phyloP scores from a whole-genome alignment of 1,140 invertebrate species.

The Andrena cerasifolii region DNA sequence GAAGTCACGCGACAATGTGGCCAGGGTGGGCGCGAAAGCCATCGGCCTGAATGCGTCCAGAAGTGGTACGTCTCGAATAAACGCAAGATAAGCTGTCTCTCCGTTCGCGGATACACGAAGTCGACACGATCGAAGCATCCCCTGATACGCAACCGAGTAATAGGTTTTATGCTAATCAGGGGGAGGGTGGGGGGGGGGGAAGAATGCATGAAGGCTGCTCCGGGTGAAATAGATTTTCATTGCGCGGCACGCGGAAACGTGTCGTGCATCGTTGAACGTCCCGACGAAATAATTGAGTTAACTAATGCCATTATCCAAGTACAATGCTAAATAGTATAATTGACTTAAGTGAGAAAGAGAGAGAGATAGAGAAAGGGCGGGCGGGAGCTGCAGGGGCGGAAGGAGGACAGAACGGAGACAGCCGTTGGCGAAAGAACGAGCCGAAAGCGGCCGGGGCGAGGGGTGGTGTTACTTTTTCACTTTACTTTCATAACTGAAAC shows the following conservation, averaged over 20 bases:
- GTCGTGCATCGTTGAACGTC: slow-evolving; percentile 50
- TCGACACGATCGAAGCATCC: not conserved
- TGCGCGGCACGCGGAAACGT: slow-evolving; percentile 34
- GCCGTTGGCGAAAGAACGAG: slow-evolving; percentile 16
- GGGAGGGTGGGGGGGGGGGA: slow-evolving; percentile 1
- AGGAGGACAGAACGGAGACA: slow-evolving; percentile 9
- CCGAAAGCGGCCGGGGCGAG: slow-evolving; percentile 32
- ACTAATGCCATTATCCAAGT: slow-evolving; percentile 72
- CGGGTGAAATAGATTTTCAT: slow-evolving; percentile 45
- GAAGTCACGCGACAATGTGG: too few relatives aligned
- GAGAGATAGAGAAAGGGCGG: not conserved
- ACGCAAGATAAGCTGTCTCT: too few relatives aligned
- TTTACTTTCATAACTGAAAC: slow-evolving; percentile 81
- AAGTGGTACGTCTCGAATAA: too few relatives aligned
- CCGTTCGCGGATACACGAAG: too few relatives aligned
- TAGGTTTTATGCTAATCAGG: slow-evolving; percentile 18
- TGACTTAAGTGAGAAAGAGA: slow-evolving; percentile 76
- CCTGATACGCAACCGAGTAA: not conserved
- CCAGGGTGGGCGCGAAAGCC: too few relatives aligned
- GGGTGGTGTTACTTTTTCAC: slow-evolving; percentile 79
- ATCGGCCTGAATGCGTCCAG: too few relatives aligned
- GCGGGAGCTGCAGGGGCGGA: not conserved
- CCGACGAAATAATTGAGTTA: slow-evolving; percentile 71
- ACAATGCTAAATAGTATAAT: slow-evolving; percentile 79
- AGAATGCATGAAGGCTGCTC: slow-evolving; percentile 22